Conservation (phyloP, 2,113 vertebrate genomes). For the Pungitius pungitius region DNA sequence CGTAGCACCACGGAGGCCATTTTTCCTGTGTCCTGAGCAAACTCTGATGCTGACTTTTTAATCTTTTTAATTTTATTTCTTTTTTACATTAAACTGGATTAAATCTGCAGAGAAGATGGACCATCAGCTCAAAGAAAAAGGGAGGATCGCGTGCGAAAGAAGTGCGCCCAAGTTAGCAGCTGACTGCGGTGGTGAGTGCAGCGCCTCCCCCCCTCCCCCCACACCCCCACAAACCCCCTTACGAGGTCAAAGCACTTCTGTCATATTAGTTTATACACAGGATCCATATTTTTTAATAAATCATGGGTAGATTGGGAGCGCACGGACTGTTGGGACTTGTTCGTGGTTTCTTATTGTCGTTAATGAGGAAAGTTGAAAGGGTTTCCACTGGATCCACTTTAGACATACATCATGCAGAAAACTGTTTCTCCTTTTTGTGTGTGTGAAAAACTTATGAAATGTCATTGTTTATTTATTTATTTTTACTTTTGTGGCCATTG, state of each 20-base stretch:
- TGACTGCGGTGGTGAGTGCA: constrained; percentile 43
- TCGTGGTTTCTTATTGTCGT: neutral
- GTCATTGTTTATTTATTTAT: too few relatives aligned
- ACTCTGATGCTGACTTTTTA: constrained; percentile 1
- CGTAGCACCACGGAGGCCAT: neutral
- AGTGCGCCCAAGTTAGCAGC: constrained; percentile 53
- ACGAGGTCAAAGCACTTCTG: constrained; percentile 76
- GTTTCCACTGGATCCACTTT: neutral
- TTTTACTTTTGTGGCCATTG: too few relatives aligned
- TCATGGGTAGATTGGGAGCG: constrained; percentile 57
- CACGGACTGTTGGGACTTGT: constrained; percentile 29
- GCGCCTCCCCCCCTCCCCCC: constrained; percentile 14
- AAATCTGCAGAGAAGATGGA: neutral
- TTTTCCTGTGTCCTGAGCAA: neutral
- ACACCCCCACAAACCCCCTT: too few relatives aligned
- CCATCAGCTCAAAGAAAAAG: constrained; percentile 19
- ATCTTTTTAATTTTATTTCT: neutral
- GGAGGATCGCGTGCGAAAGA: constrained; percentile 73
- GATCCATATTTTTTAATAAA: constrained; percentile 74
- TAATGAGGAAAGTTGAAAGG: constrained; percentile 30
- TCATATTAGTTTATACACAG: constrained; percentile 69
- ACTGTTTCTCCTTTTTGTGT: neutral
- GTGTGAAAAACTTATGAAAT: too few relatives aligned
- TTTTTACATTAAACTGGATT: constrained; percentile 15
- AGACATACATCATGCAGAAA: neutral